Evolutionary conservation across 2,113 vertebrate species (phyloP), one percentile per base, ranked within the genome.

Genomic region (Erythrolamprus reginae): DNA sequence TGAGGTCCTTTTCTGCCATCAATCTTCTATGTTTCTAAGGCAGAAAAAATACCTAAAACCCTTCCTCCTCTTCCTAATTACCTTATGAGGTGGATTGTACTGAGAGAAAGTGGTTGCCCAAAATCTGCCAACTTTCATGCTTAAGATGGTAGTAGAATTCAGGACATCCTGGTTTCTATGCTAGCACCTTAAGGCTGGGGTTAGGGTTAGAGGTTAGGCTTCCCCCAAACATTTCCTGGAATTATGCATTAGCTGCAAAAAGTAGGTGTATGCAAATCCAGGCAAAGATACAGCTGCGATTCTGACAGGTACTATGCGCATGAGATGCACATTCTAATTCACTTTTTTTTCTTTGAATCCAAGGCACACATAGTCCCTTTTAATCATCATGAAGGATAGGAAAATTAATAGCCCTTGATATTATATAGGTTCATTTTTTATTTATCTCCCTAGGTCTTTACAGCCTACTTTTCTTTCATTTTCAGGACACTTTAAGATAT

Each of bases 381-480:
- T 77, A 38, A 77, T 21, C 33, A 77, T 38, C 70, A 42, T 9
- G 33, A 33, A 77, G 17, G 6, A 42, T 19, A 77, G 10, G 89
- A 87, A 93, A 55, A 7, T 47, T 88, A 28, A 45, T 19, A 33
- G 90, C 47, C 13, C 52, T 51, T 91, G 86, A 93, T 82, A 84
- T 89, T 38, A 0, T 0, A 5, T 47, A 17, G 1, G 84, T 26
- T 89, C 38, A 52, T 86, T 23, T 53, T 28, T 86, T 33, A 17
- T 15, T 52, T 85, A 85, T n/a, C 28, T 52, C 70, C 6, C 50
- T 85, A 52, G 26, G 3, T 51, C 28, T 86, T 38, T 86, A 23
- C 9, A 33, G 51, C 2, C n/a, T 86, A 52, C 3, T 38, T 33
- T 38, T 55, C 33, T 38, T 33, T 55, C 21, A 55, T 26, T 55